These are phyloP conservation scores for Piliocolobus tephrosceles DNA, from an alignment of 2,113 vertebrate genomes.

Conservation along the genomic window DNA sequence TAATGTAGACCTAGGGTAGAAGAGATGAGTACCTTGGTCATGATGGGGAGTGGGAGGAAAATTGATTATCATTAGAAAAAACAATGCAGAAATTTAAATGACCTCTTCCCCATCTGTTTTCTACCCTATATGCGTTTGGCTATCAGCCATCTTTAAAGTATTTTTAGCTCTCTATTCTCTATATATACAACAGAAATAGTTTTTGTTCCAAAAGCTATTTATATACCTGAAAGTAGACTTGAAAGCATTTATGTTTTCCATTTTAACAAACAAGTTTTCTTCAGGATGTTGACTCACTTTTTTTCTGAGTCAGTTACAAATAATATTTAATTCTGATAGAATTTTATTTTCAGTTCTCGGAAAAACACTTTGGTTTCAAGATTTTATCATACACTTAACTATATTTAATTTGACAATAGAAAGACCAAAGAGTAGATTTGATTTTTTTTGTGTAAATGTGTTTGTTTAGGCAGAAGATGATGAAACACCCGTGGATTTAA, in stretches of 20 bases:
- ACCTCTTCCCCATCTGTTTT: not conserved
- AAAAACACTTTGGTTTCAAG: conserved; percentile 33
- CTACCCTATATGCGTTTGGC: not conserved
- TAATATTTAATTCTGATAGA: conserved; percentile 37
- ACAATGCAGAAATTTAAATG: conserved; percentile 6
- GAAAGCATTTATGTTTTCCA: conserved; percentile 36
- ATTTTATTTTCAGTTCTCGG: conserved; percentile 44
- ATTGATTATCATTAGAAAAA: conserved; percentile 41
- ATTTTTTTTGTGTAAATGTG: conserved; percentile 51
- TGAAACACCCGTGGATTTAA: conserved; percentile 87
- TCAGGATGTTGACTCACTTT: conserved; percentile 30
- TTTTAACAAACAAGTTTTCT: not conserved
- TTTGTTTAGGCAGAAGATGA: conserved; percentile 93
- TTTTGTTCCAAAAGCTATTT: conserved; percentile 51
- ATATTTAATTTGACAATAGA: conserved; percentile 51
- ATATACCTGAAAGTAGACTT: conserved; percentile 34
- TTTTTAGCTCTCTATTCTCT: not conserved
- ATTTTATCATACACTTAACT: conserved; percentile 13
- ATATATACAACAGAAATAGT: not conserved
- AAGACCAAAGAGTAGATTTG: conserved; percentile 26
- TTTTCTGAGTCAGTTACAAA: conserved; percentile 26
- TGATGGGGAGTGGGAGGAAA: not conserved
- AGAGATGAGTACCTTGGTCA: not conserved
- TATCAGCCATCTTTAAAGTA: conserved; percentile 35
- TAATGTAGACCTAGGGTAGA: not conserved